Base-by-base conservation (phyloP, 2,888 invertebrate genomes). In the Apeira syringaria region DNA sequence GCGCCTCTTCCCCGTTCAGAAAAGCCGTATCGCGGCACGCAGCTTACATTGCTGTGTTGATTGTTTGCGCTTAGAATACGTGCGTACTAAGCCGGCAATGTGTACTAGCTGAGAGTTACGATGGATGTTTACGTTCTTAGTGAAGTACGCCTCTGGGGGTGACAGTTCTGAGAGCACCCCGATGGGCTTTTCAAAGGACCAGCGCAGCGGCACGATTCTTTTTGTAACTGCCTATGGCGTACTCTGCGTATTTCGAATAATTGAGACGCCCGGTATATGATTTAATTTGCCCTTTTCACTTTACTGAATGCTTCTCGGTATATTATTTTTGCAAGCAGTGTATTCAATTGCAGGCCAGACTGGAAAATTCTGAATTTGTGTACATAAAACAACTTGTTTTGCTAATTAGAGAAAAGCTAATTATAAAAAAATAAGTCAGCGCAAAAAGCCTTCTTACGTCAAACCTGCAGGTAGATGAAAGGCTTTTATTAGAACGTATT, bases 121-220 rank as follows among this genome's bases (percentile, higher is more conserved):
- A 60, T 58, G 50, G 59, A 64, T 74, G 68, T 75, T 76, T 75
- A 65, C 70, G 69, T 59, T 74, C 62, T 59, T 72, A 70, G 81
- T 77, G 63, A 71, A 79, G 74, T 67, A 66, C 73, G 67, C 77
- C 76, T 76, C 84, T 87, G 87, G 72, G 81, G 81, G 74, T 87
- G 87, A 87, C 86, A 87, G 86, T 74, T 82, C 80, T 77, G 79
- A 85, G 81, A 81, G 77, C 74, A 60, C 80, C 80, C 84, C 79
- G 76, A 77, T 80, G 79, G 73, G 83, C 72, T 71, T 85, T 87
- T 86, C 81, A 88, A 87, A 86, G 86, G 80, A 85, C 83, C 76
- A 82, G 74, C n/a, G n/a, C 30, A 15, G 30, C 76, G 69, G 68
- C 73, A 72, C 74, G 71, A 79, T 85, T 82, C 76, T 82, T 87